phyloP scores from a whole-genome alignment of 2,113 vertebrate species.

The Suncus etruscus region DNA sequence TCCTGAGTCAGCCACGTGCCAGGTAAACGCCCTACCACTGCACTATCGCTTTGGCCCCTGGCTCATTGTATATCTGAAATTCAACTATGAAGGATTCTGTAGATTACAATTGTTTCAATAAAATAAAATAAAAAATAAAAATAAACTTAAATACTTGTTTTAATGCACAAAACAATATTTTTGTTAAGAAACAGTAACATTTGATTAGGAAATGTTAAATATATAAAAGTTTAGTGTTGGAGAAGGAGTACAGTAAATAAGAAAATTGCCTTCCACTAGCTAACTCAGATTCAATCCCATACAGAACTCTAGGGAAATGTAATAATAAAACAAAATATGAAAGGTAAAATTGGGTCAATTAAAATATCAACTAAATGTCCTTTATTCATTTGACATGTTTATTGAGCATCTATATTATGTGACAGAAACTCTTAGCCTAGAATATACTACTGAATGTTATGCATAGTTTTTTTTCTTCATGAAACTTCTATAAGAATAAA shows the following conservation, averaged over 20 bases:
- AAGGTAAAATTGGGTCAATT: conserved; percentile 1
- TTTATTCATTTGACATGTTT: background rate
- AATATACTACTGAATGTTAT: background rate
- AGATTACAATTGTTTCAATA: too few relatives aligned
- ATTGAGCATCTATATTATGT: background rate
- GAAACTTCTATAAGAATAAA: background rate
- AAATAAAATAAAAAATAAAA: too few relatives aligned
- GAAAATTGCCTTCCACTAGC: background rate
- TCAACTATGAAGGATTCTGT: too few relatives aligned
- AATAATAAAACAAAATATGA: conserved; percentile 35
- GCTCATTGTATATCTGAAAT: too few relatives aligned
- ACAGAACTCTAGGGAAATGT: background rate
- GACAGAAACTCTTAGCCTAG: background rate
- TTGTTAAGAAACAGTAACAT: background rate
- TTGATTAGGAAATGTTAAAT: background rate
- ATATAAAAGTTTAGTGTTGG: background rate
- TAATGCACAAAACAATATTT: background rate
- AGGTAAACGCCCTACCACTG: too few relatives aligned
- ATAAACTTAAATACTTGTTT: background rate
- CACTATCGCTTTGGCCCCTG: too few relatives aligned
- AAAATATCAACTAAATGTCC: background rate
- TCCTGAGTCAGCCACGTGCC: too few relatives aligned
- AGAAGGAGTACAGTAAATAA: background rate
- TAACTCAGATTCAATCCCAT: background rate
- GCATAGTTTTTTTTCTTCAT: background rate